Percentiles rank a stretch among this genome's conserved stretches.
These are phyloP conservation scores for Enteromius viviparus DNA, from an alignment of 2,797 vertebrate genomes.

Conservation along the genomic window DNA sequence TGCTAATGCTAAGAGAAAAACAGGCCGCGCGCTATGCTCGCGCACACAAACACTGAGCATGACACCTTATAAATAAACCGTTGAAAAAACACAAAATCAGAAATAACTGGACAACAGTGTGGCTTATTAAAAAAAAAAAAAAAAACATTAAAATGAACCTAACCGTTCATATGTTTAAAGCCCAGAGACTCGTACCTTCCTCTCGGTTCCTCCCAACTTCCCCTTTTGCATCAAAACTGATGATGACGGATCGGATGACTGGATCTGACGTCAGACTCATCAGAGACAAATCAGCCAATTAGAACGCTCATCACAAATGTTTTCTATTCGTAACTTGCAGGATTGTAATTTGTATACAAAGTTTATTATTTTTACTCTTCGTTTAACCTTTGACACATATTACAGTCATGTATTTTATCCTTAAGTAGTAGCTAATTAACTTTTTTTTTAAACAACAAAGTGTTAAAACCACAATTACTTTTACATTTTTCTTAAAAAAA, in stretches of 20 bases:
- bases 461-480: background rate
- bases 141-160: background rate
- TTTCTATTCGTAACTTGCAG: background rate
- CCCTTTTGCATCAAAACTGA: conserved; percentile 73
- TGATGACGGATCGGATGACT: conserved; percentile 76
- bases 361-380: background rate
- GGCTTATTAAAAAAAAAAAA: background rate
- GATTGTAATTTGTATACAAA: background rate
- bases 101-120: background rate
- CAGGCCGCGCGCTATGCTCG: conserved; percentile 38
- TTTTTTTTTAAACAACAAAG: no score
- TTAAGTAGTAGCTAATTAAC: background rate
- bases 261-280: conserved; percentile 66
- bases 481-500: background rate
- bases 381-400: background rate
- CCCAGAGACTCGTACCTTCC: conserved; percentile 57
- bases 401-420: background rate
- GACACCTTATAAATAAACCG: background rate
- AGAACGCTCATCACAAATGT: background rate
- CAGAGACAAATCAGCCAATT: conserved; percentile 65
- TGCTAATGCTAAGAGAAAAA: conserved; percentile 43
- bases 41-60: background rate
- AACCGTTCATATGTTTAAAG: background rate
- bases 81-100: background rate
- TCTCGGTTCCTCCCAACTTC: conserved; percentile 76